These are phyloP conservation scores for Cosmia trapezina DNA, from an alignment of 2,888 invertebrate species.

Conservation along the genomic window DNA sequence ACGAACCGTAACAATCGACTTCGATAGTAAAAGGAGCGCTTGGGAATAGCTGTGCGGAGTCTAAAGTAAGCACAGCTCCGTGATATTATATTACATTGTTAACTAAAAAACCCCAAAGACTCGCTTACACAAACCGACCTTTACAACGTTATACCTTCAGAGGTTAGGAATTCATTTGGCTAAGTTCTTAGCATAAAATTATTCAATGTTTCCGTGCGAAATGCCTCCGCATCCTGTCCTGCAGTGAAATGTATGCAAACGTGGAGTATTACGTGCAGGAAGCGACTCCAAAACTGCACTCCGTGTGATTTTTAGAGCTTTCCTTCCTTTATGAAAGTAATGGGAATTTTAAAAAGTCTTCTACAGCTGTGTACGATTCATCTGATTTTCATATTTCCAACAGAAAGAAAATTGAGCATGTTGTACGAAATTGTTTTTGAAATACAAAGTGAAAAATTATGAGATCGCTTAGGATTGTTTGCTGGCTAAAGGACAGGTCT, in stretches of 20 bases:
- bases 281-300: slow-evolving; percentile 41
- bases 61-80: background rate
- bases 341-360: slow-evolving; percentile 16
- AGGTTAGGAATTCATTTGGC: slow-evolving; percentile 72
- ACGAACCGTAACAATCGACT: background rate
- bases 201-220: slow-evolving; percentile 78
- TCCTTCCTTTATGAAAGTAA: background rate
- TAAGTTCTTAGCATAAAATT: slow-evolving; percentile 74
- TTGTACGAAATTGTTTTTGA: background rate
- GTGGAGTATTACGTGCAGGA: slow-evolving; percentile 46
- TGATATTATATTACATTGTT: background rate
- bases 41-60: background rate
- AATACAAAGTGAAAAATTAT: no score
- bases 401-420: background rate
- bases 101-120: background rate
- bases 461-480: no score
- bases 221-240: slow-evolving; percentile 72
- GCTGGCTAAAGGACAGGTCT: no score
- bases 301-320: slow-evolving; percentile 44
- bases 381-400: background rate
- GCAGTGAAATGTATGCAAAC: slow-evolving; percentile 67
- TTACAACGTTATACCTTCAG: slow-evolving; percentile 41
- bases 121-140: slow-evolving; percentile 36
- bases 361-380: background rate
- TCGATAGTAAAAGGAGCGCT: background rate